Evolutionary conservation across 2,888 invertebrate genomes (phyloP), one percentile per base, ranked within the genome.

Genomic region (Salpingus planirostris): DNA sequence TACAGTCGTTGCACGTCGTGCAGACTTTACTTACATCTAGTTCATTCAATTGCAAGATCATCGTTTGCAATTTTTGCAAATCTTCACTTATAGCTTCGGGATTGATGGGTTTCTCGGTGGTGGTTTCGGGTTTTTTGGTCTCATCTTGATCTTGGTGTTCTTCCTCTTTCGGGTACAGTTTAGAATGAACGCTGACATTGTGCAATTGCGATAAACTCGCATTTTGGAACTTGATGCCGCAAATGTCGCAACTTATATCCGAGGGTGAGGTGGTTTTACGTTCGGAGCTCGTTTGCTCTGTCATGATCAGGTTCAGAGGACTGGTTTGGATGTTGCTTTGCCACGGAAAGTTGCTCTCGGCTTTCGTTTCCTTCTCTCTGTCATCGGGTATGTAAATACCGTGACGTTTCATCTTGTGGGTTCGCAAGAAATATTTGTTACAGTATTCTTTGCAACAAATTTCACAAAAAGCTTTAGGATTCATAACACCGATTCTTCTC

Each of bases 331-430:
- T 71, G 46, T 74, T 53, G 30, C 40, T 49, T 13, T 46, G 47
- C 50, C 51, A 50, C 7, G 46, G 37, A 32, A 46, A 42, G 32
- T 50, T 54, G 7, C 49, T 50, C 60, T 70, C 62, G 25, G 46
- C 31, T 42, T 57, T 59, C 14, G 43, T 42, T 30, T 64, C 63
- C 42, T 57, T 64, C 10, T 64, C 64, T 33, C 67, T 68, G 47
- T 82, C 74, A 59, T 77, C 70, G 2, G 74, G 73, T 31, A 77
- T 65, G 41, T 71, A 73, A 18, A 92, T 80, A 1, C 92, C 92
- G 62, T 96, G 95, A n/a, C 87, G 76, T 60, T 91, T 87, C 67
- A 87, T 80, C 56, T 92, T 89, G 65, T 96, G 96, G 27, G 89
- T 88, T 31, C 88, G 74, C 24, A 96, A 70, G 57, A 92, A 92